Conservation (phyloP, 2,113 vertebrate genomes). For the Dipodomys stephensi region DNA sequence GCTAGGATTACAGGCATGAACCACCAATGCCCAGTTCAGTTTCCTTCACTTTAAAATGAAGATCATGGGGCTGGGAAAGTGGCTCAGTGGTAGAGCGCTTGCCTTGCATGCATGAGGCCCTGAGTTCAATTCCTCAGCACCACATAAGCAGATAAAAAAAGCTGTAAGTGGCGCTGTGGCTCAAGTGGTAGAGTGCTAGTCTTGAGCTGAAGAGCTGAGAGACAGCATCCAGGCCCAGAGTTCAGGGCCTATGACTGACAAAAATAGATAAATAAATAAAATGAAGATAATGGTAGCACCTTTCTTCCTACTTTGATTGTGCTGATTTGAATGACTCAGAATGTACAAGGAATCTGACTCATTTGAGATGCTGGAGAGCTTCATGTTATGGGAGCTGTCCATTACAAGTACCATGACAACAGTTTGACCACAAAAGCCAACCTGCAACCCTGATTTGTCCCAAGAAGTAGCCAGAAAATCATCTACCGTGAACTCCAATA, state of each 20-base stretch:
- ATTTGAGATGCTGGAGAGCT: background rate
- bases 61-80: too few species aligned
- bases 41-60: background rate
- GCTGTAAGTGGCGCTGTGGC: too few species aligned
- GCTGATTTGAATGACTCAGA: background rate
- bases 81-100: too few species aligned
- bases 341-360: background rate
- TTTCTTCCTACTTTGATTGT: background rate
- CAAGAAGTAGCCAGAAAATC: background rate
- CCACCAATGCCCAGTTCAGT: background rate
- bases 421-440: slow-evolving; percentile 9
- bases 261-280: too few species aligned
- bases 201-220: too few species aligned
- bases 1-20: too few species aligned
- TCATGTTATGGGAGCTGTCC: background rate
- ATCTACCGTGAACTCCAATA: background rate
- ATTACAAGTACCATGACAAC: slow-evolving; percentile 5
- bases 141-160: too few species aligned
- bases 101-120: too few species aligned
- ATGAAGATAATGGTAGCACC: background rate
- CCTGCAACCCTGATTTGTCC: background rate
- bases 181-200: too few species aligned
- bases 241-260: too few species aligned
- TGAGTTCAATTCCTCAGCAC: too few species aligned
- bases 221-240: too few species aligned